Conservation (phyloP, 2,888 invertebrate genomes). For the Harpalus rufipes region DNA sequence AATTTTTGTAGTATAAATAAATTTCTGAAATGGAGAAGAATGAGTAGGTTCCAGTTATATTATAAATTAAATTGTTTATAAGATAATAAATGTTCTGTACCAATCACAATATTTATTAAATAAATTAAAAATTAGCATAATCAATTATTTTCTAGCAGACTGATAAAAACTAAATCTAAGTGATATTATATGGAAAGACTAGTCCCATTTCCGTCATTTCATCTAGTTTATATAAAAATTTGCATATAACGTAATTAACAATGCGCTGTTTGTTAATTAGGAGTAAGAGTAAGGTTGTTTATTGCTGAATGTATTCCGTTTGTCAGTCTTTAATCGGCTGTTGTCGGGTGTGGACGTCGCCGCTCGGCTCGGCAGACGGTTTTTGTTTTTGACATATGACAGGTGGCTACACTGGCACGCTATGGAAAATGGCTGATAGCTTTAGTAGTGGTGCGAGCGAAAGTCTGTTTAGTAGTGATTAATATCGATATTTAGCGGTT, state of each 20-base stretch:
- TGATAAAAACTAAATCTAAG: slow-evolving; percentile 13
- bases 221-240: slow-evolving; percentile 58
- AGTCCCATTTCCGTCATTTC: slow-evolving; percentile 50
- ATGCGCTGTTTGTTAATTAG: slow-evolving; percentile 63
- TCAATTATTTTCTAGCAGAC: slow-evolving; percentile 8
- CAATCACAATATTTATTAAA: neutral
- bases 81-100: neutral
- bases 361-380: slow-evolving; percentile 70
- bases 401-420: slow-evolving; percentile 77
- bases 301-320: slow-evolving; percentile 41
- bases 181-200: slow-evolving; percentile 31
- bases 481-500: slow-evolving; percentile 59
- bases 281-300: slow-evolving; percentile 51
- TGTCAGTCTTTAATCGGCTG: slow-evolving; percentile 51
- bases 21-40: neutral
- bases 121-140: slow-evolving; percentile 6
- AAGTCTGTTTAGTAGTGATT: slow-evolving; percentile 54
- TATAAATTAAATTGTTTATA: neutral
- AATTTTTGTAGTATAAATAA: no score
- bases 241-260: slow-evolving; percentile 66
- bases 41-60: neutral
- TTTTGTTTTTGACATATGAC: slow-evolving; percentile 75
- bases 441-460: slow-evolving; percentile 65
- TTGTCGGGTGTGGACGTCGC: slow-evolving; percentile 51
- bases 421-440: slow-evolving; percentile 75